Evolutionary conservation across 2,888 invertebrate genomes (phyloP).

Genomic region (Drosophila buzzatii): DNA sequence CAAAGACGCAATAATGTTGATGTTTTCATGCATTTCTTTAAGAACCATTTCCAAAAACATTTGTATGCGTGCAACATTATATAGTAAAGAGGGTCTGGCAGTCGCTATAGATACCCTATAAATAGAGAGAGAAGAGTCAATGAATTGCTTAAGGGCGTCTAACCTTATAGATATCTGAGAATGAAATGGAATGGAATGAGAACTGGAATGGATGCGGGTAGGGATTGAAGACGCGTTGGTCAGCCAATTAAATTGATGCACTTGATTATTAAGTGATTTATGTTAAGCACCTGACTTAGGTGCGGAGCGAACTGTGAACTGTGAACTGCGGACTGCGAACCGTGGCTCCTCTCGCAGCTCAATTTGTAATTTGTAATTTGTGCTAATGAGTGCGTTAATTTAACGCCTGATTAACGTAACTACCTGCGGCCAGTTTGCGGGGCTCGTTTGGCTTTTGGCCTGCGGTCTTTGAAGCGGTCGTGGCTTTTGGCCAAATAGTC

Average conservation of each 20-base stretch:
- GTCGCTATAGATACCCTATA: background rate
- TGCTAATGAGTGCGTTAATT: slow-evolving; percentile 79
- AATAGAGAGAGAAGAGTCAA: slow-evolving; percentile 24
- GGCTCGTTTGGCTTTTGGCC: slow-evolving; percentile 30
- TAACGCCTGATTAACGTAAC: slow-evolving; percentile 72
- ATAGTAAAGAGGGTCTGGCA: background rate
- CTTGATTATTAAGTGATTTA: slow-evolving; percentile 79
- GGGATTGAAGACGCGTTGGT: background rate
- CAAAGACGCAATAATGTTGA: background rate
- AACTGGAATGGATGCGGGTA: background rate
- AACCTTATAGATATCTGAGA: slow-evolving; percentile 9
- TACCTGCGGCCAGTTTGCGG: slow-evolving; percentile 53
- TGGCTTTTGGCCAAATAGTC: slow-evolving; percentile 46
- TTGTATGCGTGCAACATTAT: background rate
- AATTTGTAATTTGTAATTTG: slow-evolving; percentile 77
- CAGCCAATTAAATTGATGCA: slow-evolving; percentile 71
- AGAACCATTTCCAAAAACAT: background rate
- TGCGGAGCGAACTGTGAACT: background rate
- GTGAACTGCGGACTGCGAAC: slow-evolving; percentile 6
- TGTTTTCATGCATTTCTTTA: no score
- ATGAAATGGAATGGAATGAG: slow-evolving; percentile 16
- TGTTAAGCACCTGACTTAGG: slow-evolving; percentile 74
- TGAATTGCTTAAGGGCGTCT: slow-evolving; percentile 55
- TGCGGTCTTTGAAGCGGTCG: slow-evolving; percentile 11
- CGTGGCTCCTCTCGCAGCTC: slow-evolving; percentile 45